These are phyloP conservation scores for Anolis sagrei DNA, from an alignment of 2,113 vertebrate species.

Conservation along the genomic window DNA sequence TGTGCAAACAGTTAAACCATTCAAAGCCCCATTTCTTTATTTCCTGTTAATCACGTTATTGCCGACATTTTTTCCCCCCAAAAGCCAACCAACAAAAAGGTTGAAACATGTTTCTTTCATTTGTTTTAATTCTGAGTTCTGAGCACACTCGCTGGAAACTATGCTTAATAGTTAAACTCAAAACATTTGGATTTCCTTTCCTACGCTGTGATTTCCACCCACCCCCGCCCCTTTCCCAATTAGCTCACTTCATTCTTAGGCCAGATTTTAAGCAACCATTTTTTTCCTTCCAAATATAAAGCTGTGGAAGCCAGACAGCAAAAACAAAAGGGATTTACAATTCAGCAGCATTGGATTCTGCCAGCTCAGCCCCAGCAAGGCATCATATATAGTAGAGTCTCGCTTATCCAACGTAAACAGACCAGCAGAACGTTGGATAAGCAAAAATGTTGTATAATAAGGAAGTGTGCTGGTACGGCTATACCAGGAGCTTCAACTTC, in stretches of 20 bases:
- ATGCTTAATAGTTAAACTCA: constrained; percentile 83
- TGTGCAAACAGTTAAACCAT: constrained; percentile 72
- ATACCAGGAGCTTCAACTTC: too few relatives aligned
- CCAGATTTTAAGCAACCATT: constrained; percentile 67
- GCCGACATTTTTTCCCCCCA: constrained; percentile 66
- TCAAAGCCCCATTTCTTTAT: constrained; percentile 74
- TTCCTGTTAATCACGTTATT: constrained; percentile 83
- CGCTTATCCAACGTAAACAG: too few relatives aligned
- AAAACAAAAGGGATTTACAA: constrained; percentile 56
- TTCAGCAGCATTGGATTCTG: constrained; percentile 48
- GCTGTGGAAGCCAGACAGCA: constrained; percentile 60
- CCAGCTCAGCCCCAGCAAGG: constrained; percentile 45
- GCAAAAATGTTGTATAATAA: too few relatives aligned
- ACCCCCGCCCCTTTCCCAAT: constrained; percentile 39
- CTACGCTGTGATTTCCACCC: constrained; percentile 41
- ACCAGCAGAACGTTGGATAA: too few relatives aligned
- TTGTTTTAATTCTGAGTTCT: constrained; percentile 84
- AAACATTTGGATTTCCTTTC: constrained; percentile 81
- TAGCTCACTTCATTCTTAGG: constrained; percentile 60
- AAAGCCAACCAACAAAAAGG: constrained; percentile 51
- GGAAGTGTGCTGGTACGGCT: too few relatives aligned
- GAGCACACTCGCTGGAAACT: constrained; percentile 82
- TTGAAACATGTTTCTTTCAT: constrained; percentile 85
- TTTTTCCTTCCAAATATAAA: constrained; percentile 42
- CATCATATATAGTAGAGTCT: too few relatives aligned